Evolutionary conservation across 2,888 invertebrate species (phyloP), one percentile per base, ranked within the genome.

Genomic region (Drosophila nigritarsus): DNA sequence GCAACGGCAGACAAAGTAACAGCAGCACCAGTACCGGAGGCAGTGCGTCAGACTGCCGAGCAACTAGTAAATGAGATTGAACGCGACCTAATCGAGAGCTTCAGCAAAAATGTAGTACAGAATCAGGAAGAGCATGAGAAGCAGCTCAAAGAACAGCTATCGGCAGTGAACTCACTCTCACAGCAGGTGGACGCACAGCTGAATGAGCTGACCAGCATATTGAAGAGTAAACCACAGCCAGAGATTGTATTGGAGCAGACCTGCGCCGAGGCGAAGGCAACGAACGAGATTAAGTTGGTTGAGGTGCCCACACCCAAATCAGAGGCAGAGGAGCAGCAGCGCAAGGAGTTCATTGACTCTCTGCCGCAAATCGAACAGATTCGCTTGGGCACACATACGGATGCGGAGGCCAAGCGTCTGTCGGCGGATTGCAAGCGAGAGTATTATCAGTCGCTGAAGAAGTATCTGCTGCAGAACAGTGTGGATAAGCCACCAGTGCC

Each of bases 401-500:
- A 87, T 55, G 85, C 90, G 54, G 92, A 92, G 66, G 90, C 90
- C 29, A 87, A 91, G 55, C 84, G 89, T 55, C 79, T 92, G 20
- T 91, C 91, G 15, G 91, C 90, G 18, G 90, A 92, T 75, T 91
- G 91, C 63, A 92, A 93, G 71, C 88, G 91, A 15, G 92, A 93
- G 71, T 92, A 93, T 66, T 93, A 93, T 74, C 92, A 92, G 65
- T 92, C 92, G 1, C 73, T 93, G 49, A 91, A 92, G 67, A 92
- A 93, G 71, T 93, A 92, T 80, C 80, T 92, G 50, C 77, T 92
- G 49, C 86, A 91, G 42, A 88, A 80, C 53, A 87, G 81, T 54
- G 65, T 83, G 32, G 92, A 93, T 71, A 92, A 82, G 73, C 96
- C 96, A 81, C 95, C 95, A 78, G 94, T 96, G 87, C 96, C 96